Evolutionary conservation across 2,797 vertebrate genomes (phyloP), one percentile per base, ranked within the genome.

Genomic region (Darevskia mixta): DNA sequence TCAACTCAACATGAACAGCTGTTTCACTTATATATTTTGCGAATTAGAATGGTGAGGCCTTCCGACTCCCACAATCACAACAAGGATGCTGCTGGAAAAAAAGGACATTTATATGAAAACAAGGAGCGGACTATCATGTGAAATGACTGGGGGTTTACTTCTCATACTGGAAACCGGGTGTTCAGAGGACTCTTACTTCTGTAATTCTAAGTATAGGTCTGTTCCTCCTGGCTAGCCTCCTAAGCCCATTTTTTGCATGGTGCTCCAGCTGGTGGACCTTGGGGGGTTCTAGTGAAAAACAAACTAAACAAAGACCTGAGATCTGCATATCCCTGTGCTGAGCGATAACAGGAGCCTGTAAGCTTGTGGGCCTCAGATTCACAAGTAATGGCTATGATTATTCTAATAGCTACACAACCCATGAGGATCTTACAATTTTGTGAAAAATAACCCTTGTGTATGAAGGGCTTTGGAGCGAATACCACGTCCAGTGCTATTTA

Each of bases 21-120:
- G 91, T 85, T 86, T n/a, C 49, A 55, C 61, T 80, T 86, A 86
- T 23, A 35, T 80, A 81, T 87, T 83, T 75, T 64, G 82, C 85
- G 27, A 86, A 85, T 29, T 79, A 87, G 64, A 81, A 25, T 49
- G 29, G 66, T 2, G 69, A 45, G 8, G 35, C 4, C n/a, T 69
- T 69, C 69, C 1, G 2, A 41, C 13, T n/a, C 49, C 13, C 9
- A 58, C 8, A 61, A 35, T 20, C 58, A 32, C 7, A 35, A 35
- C 8, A 61, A 35, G 58, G 20, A 64, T 5, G 23, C 35, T 75
- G 18, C 38, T 43, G 73, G 35, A 27, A 75, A 80, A 18, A 61
- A 80, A 23, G 17, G 15, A 43, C 18, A 15, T 49, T 35, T 38
- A n/a, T 4, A 77, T 38, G 41, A 77, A 45, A 77, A 43, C 75